These are phyloP conservation scores for Nymphalis c-album DNA, from an alignment of 2,888 invertebrate species.

Conservation along the genomic window DNA sequence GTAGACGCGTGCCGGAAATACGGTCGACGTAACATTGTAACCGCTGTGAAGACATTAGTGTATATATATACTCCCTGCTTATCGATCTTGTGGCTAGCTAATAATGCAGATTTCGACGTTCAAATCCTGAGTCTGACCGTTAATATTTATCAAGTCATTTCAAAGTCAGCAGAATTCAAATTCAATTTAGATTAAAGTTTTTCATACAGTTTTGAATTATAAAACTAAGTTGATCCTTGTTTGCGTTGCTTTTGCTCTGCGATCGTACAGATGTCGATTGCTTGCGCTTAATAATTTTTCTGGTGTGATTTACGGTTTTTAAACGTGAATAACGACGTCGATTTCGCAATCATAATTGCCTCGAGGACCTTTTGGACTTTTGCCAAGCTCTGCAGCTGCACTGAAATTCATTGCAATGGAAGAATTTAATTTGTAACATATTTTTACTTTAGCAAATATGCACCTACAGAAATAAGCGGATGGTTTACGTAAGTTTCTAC, in stretches of 20 bases:
- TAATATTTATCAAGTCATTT: too few species aligned
- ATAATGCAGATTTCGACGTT: too few species aligned
- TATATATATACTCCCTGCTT: too few species aligned
- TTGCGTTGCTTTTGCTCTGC: too few species aligned
- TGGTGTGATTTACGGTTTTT: not conserved
- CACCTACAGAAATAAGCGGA: too few species aligned
- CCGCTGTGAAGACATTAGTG: not conserved
- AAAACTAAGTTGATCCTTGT: too few species aligned
- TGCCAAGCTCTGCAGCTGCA: constrained; percentile 8
- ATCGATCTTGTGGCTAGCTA: too few species aligned
- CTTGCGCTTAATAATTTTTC: constrained; percentile 1
- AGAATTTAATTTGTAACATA: constrained; percentile 3
- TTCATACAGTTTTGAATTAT: too few species aligned
- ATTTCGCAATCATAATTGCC: constrained; percentile 9
- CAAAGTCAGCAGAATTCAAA: too few species aligned
- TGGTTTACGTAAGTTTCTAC: not conserved
- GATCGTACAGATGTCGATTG: not conserved
- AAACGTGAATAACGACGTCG: constrained; percentile 5
- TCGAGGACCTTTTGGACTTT: not conserved
- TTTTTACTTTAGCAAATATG: not conserved
- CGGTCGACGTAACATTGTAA: not conserved
- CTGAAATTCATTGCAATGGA: not conserved
- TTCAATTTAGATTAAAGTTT: too few species aligned
- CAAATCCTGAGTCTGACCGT: too few species aligned
- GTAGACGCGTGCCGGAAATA: not conserved